Evolutionary conservation across 2,797 vertebrate genomes (phyloP).

Genomic region (Microchirus variegatus): DNA sequence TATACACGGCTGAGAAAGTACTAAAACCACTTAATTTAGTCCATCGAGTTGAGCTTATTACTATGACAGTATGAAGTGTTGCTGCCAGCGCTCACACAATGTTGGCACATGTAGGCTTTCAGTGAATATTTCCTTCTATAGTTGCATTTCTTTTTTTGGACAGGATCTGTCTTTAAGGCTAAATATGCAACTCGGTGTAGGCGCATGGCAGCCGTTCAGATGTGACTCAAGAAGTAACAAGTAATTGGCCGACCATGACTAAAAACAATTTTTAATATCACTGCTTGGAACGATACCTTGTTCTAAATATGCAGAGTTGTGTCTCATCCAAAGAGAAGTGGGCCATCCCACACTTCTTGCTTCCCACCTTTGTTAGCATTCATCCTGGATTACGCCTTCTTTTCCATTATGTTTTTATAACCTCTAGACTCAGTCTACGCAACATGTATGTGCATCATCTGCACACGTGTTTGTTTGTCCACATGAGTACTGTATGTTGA

Average conservation of each 20-base stretch:
- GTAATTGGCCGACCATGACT: conserved; percentile 70
- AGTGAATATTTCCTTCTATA: conserved; percentile 2
- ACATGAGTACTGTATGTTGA: no score
- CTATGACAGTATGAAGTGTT: conserved; percentile 48
- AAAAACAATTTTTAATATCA: conserved; percentile 58
- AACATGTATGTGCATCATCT: no score
- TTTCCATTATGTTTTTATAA: conserved; percentile 48
- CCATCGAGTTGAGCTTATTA: conserved; percentile 32
- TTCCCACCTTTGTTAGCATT: conserved; percentile 37
- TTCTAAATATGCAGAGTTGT: conserved; percentile 62
- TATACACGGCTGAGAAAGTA: conserved; percentile 13
- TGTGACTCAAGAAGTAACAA: conserved; percentile 73
- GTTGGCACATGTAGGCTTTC: conserved; percentile 53
- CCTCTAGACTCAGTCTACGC: conserved; percentile 40
- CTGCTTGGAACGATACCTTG: conserved; percentile 52
- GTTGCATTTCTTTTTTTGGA: conserved; percentile 36
- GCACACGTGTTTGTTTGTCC: no score
- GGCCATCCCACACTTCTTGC: conserved; percentile 44
- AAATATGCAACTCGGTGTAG: conserved; percentile 71
- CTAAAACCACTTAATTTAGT: conserved; percentile 17
- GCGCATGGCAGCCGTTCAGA: conserved; percentile 71
- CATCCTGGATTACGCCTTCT: conserved; percentile 1
- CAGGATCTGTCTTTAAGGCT: conserved; percentile 65
- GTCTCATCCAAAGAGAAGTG: conserved; percentile 59
- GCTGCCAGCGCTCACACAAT: conserved; percentile 56